Evolutionary conservation across 2,888 invertebrate genomes (phyloP).

Genomic region (Junonia oenone): DNA sequence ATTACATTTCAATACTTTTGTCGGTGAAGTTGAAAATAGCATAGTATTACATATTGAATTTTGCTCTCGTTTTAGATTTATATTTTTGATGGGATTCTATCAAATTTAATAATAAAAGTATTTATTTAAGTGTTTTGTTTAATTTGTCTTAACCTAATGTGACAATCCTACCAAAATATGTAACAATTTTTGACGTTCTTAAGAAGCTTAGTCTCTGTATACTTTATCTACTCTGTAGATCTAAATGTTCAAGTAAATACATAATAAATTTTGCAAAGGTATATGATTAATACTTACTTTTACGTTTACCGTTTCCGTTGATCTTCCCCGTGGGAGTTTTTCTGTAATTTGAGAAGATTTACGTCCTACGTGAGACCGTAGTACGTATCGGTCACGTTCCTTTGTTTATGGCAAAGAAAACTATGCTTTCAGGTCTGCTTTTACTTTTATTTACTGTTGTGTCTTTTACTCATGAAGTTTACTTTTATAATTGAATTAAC

Average conservation of each 20-base stretch:
- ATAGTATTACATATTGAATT: no score
- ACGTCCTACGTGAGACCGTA: conserved; percentile 19
- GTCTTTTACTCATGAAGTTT: background rate
- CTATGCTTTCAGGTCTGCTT: background rate
- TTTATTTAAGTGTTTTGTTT: no score
- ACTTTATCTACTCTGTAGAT: no score
- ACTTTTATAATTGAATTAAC: background rate
- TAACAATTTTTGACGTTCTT: no score
- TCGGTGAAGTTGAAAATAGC: no score
- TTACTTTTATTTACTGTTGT: background rate
- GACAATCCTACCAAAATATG: no score
- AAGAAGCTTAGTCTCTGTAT: no score
- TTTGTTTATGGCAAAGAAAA: background rate
- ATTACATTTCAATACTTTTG: no score
- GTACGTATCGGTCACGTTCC: conserved; percentile 5
- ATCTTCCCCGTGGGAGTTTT: conserved; percentile 14
- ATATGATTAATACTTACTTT: conserved; percentile 14
- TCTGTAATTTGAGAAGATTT: conserved; percentile 25
- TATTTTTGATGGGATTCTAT: no score
- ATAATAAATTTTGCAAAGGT: background rate
- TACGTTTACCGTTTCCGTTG: conserved; percentile 13
- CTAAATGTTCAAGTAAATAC: background rate
- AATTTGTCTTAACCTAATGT: no score
- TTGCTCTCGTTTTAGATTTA: no score
- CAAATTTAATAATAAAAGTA: no score